phyloP scores from a whole-genome alignment of 1,140 invertebrate species.

The Battus philenor region DNA sequence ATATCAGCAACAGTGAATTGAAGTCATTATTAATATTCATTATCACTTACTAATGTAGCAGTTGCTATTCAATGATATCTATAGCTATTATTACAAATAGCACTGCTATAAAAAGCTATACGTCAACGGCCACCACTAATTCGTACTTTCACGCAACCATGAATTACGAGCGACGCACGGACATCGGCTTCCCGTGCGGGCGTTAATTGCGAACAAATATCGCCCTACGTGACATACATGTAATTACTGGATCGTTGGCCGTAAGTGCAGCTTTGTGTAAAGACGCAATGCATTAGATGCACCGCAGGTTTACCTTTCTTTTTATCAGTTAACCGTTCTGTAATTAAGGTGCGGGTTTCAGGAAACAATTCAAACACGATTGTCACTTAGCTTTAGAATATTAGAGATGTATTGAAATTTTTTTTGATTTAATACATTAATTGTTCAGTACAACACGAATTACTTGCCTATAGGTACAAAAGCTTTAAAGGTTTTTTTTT shows the following conservation, averaged over 20 bases:
- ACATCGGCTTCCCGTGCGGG: conserved; percentile 49
- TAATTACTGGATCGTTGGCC: conserved; percentile 38
- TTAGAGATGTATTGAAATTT: too few species aligned
- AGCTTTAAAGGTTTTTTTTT: too few species aligned
- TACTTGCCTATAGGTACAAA: too few species aligned
- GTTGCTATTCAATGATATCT: too few species aligned
- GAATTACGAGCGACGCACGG: conserved; percentile 35
- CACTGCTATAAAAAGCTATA: neutral
- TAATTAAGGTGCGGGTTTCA: conserved; percentile 15
- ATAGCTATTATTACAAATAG: too few species aligned
- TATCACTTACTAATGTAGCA: too few species aligned
- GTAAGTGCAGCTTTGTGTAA: conserved; percentile 33
- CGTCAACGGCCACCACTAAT: conserved; percentile 14
- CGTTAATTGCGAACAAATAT: conserved; percentile 61
- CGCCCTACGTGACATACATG: conserved; percentile 35
- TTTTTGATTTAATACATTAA: too few species aligned
- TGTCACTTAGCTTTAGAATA: too few species aligned
- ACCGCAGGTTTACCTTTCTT: conserved; percentile 19
- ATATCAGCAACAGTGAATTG: too few species aligned
- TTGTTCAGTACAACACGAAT: too few species aligned
- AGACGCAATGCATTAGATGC: conserved; percentile 32
- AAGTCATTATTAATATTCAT: too few species aligned
- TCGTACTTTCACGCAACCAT: conserved; percentile 40
- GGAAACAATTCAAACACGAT: too few species aligned
- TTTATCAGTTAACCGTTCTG: conserved; percentile 25